These are phyloP conservation scores for Netelia fuscicornis DNA, from an alignment of 2,888 invertebrate species.

Conservation along the genomic window DNA sequence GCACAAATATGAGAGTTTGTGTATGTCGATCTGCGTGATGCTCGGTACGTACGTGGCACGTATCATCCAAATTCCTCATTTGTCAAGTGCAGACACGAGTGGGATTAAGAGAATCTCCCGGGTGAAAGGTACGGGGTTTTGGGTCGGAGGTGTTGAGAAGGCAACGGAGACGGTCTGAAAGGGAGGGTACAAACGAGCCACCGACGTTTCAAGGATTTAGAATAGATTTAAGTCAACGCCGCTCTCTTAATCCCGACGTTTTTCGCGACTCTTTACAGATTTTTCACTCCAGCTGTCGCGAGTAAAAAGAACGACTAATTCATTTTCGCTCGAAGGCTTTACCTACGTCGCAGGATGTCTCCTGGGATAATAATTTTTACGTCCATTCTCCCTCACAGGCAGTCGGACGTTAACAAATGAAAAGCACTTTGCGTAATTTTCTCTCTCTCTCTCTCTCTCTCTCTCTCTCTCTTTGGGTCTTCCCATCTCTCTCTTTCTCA, in stretches of 20 bases:
- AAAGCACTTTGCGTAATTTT: constrained; percentile 13
- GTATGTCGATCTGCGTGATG: constrained; percentile 68
- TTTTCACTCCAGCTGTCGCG: background rate
- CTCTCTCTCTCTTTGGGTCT: no score
- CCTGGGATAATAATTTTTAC: constrained; percentile 21
- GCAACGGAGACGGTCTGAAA: background rate
- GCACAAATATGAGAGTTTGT: constrained; percentile 1
- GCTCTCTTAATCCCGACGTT: constrained; percentile 70
- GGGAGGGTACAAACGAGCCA: constrained; percentile 74
- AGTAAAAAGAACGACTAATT: background rate
- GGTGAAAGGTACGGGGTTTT: constrained; percentile 20
- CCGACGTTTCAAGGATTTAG: constrained; percentile 72
- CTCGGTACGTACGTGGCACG: constrained; percentile 65
- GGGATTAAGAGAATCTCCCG: constrained; percentile 73
- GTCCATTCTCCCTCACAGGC: background rate
- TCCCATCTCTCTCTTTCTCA: no score
- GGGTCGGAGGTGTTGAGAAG: constrained; percentile 6
- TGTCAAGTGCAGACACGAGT: constrained; percentile 73
- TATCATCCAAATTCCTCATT: constrained; percentile 75
- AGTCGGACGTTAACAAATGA: constrained; percentile 6
- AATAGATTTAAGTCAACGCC: constrained; percentile 75
- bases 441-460: background rate
- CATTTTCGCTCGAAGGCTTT: background rate
- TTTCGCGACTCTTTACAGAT: constrained; percentile 43
- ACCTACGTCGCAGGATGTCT: background rate